Evolutionary conservation across 2,113 vertebrate genomes (phyloP), one percentile per base, ranked within the genome.

Genomic region (Oreochromis aureus): DNA sequence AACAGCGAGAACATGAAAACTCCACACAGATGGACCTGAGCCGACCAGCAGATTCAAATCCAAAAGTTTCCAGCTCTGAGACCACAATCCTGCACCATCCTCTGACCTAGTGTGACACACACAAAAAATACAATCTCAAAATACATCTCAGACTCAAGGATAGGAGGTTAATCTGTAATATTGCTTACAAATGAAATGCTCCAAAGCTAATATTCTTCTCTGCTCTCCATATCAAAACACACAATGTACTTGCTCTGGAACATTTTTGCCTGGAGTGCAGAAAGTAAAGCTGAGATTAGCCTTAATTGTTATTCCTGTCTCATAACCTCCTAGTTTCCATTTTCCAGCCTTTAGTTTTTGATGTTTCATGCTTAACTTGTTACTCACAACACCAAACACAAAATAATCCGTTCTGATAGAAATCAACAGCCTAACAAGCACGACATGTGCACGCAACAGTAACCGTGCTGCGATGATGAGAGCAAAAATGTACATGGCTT

Each of bases 331-430:
- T 78, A 24, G 63, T 87, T 91, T 82, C 85, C 81, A 83, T 91
- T 92, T 93, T 85, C 81, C 89, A 89, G 84, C 66, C 76, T 92
- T 87, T 90, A 87, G 83, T 86, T 92, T 89, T 93, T 91, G 78
- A 92, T 93, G 92, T 92, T 91, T 91, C 91, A 94, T 81, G 92
- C 92, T 93, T 90, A 86, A 89, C 89, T 88, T 91, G 90, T 87
- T 91, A 66, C 88, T 92, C 94, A 88, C 81, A n/a, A 90, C 88
- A 88, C 86, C 86, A 93, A 84, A 84, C 85, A 83, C 34, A 87
- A 91, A 92, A 78, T 78, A 78, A 78, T 78, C 71, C 71, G 90
- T 81, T 90, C 53, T 84, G 92, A 94, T 93, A 91, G 86, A 66
- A 89, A 91, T 92, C 90, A 89, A 41, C 87, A 84, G 78, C 15